Percentiles rank a stretch among this genome's conserved stretches.
phyloP scores from a whole-genome alignment of 2,113 vertebrate species.

The Pogonocichla stellata region DNA sequence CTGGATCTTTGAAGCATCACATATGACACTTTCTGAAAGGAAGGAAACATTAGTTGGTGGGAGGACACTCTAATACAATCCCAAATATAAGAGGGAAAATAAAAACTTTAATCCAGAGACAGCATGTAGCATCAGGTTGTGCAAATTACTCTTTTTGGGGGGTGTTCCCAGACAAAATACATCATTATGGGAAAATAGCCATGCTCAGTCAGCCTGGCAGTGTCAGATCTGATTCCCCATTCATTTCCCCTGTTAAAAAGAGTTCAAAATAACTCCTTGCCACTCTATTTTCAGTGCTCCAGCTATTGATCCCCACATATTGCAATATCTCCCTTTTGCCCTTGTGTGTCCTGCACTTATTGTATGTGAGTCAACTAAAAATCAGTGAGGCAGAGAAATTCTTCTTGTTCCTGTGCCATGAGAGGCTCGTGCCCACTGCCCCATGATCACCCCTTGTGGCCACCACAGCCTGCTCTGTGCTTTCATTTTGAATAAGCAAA shows the following conservation, averaged over 20 bases:
- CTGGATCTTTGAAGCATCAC: neutral
- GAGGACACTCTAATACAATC: neutral
- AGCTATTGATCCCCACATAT: neutral
- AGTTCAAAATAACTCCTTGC: neutral
- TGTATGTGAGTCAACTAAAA: neutral
- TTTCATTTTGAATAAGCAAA: neutral
- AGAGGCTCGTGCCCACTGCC: neutral
- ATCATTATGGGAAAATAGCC: neutral
- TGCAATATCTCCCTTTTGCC: neutral
- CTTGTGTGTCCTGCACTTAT: neutral
- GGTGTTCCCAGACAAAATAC: neutral
- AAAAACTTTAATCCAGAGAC: neutral
- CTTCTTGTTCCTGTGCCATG: neutral
- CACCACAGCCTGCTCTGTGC: neutral
- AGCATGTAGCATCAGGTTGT: neutral
- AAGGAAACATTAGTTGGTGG: neutral
- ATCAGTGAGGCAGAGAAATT: neutral
- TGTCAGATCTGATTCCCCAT: neutral
- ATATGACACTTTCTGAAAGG: neutral
- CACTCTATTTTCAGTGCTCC: neutral
- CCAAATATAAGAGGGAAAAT: neutral
- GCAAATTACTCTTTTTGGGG: neutral
- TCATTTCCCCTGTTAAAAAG: neutral
- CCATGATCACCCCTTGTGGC: rapidly evolving
- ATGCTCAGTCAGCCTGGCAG: neutral